Percentiles rank a stretch among this genome's conserved stretches.
Evolutionary conservation across 2,113 vertebrate species (phyloP).

Genomic region (Nyctereutes procyonoides): DNA sequence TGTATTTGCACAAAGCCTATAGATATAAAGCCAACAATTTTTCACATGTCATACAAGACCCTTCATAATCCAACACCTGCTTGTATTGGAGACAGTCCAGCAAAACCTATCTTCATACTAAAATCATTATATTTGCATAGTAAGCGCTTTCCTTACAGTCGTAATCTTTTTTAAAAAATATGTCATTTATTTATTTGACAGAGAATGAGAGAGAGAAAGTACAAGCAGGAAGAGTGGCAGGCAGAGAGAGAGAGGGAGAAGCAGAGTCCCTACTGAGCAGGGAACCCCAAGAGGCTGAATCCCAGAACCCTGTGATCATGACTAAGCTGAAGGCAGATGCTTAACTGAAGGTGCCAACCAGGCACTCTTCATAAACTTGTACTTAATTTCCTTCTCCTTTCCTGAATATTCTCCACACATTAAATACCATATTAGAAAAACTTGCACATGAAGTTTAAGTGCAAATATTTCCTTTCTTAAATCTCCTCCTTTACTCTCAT

Average conservation of each 20-base stretch:
- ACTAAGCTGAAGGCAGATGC: too few relatives aligned
- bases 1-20: neutral
- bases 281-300: too few relatives aligned
- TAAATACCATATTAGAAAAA: neutral
- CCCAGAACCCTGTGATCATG: too few relatives aligned
- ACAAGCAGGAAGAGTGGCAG: too few relatives aligned
- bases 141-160: neutral
- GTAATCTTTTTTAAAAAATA: neutral
- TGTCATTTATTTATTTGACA: too few relatives aligned
- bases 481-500: neutral
- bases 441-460: neutral
- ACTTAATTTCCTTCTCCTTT: neutral
- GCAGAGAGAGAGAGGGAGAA: too few relatives aligned
- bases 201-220: too few relatives aligned
- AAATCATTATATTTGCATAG: neutral
- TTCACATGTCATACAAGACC: neutral
- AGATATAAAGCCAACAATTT: neutral
- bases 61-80: neutral
- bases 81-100: neutral
- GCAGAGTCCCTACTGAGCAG: too few relatives aligned
- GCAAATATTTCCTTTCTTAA: neutral
- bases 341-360: too few relatives aligned
- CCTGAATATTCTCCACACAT: neutral
- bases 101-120: neutral
- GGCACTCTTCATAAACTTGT: neutral